A percentile compares a stretch with the other conserved stretches of the same genome.
Evolutionary conservation across 1,140 invertebrate genomes (phyloP).

Genomic region (Portunus trituberculatus): DNA sequence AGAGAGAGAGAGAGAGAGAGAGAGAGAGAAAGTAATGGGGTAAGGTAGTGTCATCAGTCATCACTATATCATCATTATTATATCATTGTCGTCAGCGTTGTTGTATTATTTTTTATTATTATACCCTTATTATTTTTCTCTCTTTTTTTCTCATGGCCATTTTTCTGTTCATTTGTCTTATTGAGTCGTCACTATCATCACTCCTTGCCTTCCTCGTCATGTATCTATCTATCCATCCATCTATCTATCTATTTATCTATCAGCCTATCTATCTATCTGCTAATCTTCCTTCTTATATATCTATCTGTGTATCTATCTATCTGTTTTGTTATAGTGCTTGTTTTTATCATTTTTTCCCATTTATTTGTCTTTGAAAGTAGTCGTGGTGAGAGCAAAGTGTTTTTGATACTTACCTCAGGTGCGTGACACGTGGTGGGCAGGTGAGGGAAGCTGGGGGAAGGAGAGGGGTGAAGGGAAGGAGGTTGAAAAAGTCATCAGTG

Average conservation of each 20-base stretch:
- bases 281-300: no score
- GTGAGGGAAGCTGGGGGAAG: background rate
- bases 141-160: background rate
- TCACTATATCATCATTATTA: constrained; percentile 25
- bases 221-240: background rate
- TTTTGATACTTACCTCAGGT: no score
- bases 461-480: no score
- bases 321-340: background rate
- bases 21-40: background rate
- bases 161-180: background rate
- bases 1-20: constrained; percentile 19
- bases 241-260: background rate
- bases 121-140: background rate
- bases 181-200: no score
- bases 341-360: background rate
- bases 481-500: no score
- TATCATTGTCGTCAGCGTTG: background rate
- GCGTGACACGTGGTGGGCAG: no score
- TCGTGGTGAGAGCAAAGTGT: no score
- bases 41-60: background rate
- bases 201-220: no score
- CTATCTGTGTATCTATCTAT: background rate
- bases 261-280: background rate
- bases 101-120: background rate
- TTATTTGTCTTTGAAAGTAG: no score